Conservation (phyloP, 2,888 invertebrate species). For the Chrysotoxum bicinctum region DNA sequence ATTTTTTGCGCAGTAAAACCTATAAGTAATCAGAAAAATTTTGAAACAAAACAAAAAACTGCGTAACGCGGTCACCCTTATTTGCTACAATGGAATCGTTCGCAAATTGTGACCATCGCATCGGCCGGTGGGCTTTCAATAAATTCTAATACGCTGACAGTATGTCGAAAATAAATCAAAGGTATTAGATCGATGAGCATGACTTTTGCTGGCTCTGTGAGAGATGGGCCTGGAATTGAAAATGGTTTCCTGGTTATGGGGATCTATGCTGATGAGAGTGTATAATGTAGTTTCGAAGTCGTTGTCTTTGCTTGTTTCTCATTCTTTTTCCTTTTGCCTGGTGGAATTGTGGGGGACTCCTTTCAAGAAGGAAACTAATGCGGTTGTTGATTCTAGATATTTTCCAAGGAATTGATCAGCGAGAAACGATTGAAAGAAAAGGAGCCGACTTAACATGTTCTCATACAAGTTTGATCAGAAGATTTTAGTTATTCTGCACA, state of each 20-base stretch:
- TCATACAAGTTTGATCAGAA: background rate
- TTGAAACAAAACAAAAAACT: too few species aligned
- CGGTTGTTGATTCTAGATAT: slow-evolving; percentile 43
- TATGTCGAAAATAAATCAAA: slow-evolving; percentile 70
- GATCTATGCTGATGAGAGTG: slow-evolving; percentile 4
- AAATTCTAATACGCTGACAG: slow-evolving; percentile 66
- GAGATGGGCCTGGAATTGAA: slow-evolving; percentile 60
- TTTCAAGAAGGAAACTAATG: slow-evolving; percentile 21
- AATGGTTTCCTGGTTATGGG: slow-evolving; percentile 63
- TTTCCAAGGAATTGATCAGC: slow-evolving; percentile 19
- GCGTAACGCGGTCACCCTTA: background rate
- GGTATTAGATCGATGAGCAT: slow-evolving; percentile 62
- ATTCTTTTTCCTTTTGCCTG: background rate
- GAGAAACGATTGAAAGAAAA: background rate
- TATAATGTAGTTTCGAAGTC: slow-evolving; percentile 30
- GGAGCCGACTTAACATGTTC: slow-evolving; percentile 13
- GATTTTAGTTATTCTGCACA: slow-evolving; percentile 6
- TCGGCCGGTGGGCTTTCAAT: slow-evolving; percentile 62
- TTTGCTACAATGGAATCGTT: background rate
- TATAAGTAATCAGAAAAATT: too few species aligned
- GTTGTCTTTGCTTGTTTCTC: background rate
- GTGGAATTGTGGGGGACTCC: slow-evolving; percentile 27
- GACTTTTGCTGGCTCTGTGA: slow-evolving; percentile 23
- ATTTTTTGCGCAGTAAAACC: too few species aligned
- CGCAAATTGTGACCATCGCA: slow-evolving; percentile 33